Percentiles rank a stretch among this genome's conserved stretches.
These are phyloP conservation scores for Orthonevra nobilis DNA, from an alignment of 2,888 invertebrate species.

Conservation along the genomic window DNA sequence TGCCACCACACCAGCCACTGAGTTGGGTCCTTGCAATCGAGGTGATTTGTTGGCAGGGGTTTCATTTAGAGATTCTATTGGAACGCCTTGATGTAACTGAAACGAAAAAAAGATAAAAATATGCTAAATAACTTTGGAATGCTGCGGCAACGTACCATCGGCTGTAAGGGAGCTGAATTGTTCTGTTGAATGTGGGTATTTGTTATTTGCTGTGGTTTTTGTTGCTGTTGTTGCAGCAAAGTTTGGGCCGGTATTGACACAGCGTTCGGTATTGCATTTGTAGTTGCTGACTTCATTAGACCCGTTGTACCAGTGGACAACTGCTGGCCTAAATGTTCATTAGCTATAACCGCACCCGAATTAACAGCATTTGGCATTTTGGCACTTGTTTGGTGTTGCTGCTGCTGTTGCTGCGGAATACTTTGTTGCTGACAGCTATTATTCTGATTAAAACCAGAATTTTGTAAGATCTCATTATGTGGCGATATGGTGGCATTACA, in stretches of 20 bases:
- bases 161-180: constrained; percentile 75
- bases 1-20: constrained; percentile 9
- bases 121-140: constrained; percentile 27
- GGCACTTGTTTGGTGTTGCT: constrained; percentile 66
- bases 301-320: constrained; percentile 45
- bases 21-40: constrained; percentile 45
- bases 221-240: constrained; percentile 51
- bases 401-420: constrained; percentile 60
- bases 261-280: constrained; percentile 59
- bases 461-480: constrained; percentile 74
- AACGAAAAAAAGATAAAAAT: constrained; percentile 55
- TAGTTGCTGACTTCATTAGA: constrained; percentile 72
- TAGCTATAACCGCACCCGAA: constrained; percentile 68
- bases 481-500: constrained; percentile 84
- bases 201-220: constrained; percentile 54
- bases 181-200: constrained; percentile 73
- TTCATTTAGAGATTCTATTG: constrained; percentile 71
- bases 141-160: constrained; percentile 71
- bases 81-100: constrained; percentile 65
- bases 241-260: constrained; percentile 33
- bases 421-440: constrained; percentile 75
- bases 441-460: constrained; percentile 75
- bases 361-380: constrained; percentile 52
- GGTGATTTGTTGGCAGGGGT: constrained; percentile 53
- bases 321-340: constrained; percentile 52